Evolutionary conservation across 2,113 vertebrate genomes (phyloP).

Genomic region (Leucosticte australis): DNA sequence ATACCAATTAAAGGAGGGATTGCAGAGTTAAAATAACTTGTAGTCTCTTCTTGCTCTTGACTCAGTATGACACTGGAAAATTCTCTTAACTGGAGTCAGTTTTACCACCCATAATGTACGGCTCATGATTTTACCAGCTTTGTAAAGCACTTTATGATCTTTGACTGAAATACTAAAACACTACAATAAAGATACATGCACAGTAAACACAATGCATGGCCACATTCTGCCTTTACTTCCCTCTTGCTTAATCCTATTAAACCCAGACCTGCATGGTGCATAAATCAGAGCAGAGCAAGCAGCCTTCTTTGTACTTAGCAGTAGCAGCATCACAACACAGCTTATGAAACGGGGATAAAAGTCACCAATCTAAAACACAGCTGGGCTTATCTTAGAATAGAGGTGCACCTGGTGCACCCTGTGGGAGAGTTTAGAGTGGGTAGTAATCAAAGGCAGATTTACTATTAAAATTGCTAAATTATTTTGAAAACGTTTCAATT

Average conservation of each 20-base stretch:
- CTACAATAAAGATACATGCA: not conserved
- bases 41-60: not conserved
- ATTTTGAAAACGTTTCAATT: not conserved
- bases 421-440: not conserved
- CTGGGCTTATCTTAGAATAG: not conserved
- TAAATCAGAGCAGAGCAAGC: not conserved
- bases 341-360: not conserved
- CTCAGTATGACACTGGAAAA: not conserved
- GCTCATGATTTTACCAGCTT: constrained; percentile 19
- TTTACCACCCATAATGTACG: not conserved
- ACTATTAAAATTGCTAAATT: not conserved
- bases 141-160: constrained; percentile 27
- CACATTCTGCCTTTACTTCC: constrained; percentile 10
- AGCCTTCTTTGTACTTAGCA: not conserved
- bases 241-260: not conserved
- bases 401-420: not conserved
- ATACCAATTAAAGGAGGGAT: not conserved
- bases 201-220: not conserved
- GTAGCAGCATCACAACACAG: not conserved
- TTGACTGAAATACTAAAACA: constrained; percentile 30
- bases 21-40: not conserved
- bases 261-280: not conserved
- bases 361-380: not conserved
- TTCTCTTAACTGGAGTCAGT: not conserved
- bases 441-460: not conserved